These are phyloP conservation scores for Drosophila picticornis DNA, from an alignment of 2,888 invertebrate species.

Conservation along the genomic window DNA sequence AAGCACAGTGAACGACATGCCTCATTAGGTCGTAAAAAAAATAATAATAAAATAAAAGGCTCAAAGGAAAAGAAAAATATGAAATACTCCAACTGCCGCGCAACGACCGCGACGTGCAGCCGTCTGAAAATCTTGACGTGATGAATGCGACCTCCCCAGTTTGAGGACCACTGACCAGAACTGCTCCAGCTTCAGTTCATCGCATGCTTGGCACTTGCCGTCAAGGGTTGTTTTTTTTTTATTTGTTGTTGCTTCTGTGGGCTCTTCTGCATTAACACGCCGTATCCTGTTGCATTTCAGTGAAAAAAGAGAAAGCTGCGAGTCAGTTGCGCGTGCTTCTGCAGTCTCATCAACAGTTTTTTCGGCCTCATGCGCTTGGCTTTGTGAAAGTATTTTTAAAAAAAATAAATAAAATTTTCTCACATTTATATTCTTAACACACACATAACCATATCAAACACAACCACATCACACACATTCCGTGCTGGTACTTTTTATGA, in stretches of 20 bases:
- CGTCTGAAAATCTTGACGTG: slow-evolving; percentile 46
- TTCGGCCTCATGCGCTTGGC: slow-evolving; percentile 47
- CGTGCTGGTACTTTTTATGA: slow-evolving; percentile 51
- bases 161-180: slow-evolving; percentile 37
- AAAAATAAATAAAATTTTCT: slow-evolving; percentile 35
- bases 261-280: slow-evolving; percentile 62
- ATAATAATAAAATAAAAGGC: slow-evolving; percentile 31
- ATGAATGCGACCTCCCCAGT: slow-evolving; percentile 36
- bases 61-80: slow-evolving; percentile 59
- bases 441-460: slow-evolving; percentile 23
- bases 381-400: slow-evolving; percentile 14
- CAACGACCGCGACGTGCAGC: slow-evolving; percentile 22
- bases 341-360: slow-evolving; percentile 48
- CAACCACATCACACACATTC: slow-evolving; percentile 8
- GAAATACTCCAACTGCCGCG: slow-evolving; percentile 53
- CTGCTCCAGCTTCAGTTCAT: slow-evolving; percentile 51
- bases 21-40: slow-evolving; percentile 42
- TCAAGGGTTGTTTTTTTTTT: slow-evolving; percentile 31
- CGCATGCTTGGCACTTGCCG: slow-evolving; percentile 57
- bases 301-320: slow-evolving; percentile 37
- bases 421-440: slow-evolving; percentile 68
- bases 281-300: slow-evolving; percentile 69
- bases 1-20: slow-evolving; percentile 44
- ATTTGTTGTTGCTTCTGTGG: slow-evolving; percentile 25
- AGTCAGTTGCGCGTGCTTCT: slow-evolving; percentile 27